Evolutionary conservation across 2,888 invertebrate genomes (phyloP), one percentile per base, ranked within the genome.

Genomic region (Macrophya alboannulata): DNA sequence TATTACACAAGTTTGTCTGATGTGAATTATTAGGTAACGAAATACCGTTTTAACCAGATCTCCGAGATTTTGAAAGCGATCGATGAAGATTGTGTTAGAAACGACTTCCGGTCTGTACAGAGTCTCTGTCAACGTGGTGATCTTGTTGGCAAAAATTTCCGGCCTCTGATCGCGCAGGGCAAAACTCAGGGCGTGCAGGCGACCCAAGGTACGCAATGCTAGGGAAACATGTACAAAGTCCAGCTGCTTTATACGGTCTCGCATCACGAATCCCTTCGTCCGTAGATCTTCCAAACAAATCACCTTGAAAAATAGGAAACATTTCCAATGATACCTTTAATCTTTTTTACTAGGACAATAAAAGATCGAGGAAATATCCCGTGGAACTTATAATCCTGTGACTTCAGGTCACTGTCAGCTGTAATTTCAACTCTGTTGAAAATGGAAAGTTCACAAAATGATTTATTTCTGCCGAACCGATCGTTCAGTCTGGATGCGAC

Each of bases 131-230:
- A 88, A 85, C 0, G 17, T 59, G 17, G 82, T 82, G 0, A 89
- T 45, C 71, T 86, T 86, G 2, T 25, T 81, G 12, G 87, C 83
- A 40, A 89, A 89, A 43, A 72, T 68, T 17, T 87, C 86, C 17
- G 89, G 89, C 37, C 86, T 85, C 45, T 87, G 85, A 76, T 79
- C 85, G 2, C 88, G 88, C 10, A 87, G 59, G 4, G 88, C 88
- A 48, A 90, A 90, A 84, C 87, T 87, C 4, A 86, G 85, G 8
- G 90, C 90, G 48, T 90, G 90, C 45, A 89, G 88, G 81, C 86
- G 76, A 5, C 89, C 89, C 17, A 90, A 81, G 43, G 76, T 31
- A 12, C 84, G 85, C 8, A 90, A 48, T 0, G 87, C 85, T 3
- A 88, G 9, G 3, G 84, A 83, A 10, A 86, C 86, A 45, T 90